Evolutionary conservation across 2,888 invertebrate species (phyloP), one percentile per base, ranked within the genome.

Genomic region (Antheraea yamamai): DNA sequence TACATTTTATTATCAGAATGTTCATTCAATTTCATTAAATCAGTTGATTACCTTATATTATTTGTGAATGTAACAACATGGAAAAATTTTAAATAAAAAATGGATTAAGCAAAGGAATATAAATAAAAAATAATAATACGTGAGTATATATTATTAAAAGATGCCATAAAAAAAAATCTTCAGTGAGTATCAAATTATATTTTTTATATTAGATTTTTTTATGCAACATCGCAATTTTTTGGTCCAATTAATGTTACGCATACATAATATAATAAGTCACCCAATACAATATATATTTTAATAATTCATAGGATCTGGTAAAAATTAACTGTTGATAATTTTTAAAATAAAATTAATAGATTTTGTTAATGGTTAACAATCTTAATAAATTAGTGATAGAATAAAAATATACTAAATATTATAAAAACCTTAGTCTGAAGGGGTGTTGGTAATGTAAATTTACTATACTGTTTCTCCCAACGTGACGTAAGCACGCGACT

Each of bases 401-500:
- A 66, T 30, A 16, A 30, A 26, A 66, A 66, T 16, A 16, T 66
- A 30, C 4, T 30, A 66, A 12, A 66, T 6, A 26, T 64, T 26
- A 14, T 1, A 12, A 16, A 10, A 4, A n/a, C 23, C 23, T 23
- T 61, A 23, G 1, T 20, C 10, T 61, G 16, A 30, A 30, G 4
- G 4, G 64, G 7, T 55, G 52, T 26, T 55, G 2, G 1, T 26
- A 68, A 20, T 47, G 39, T 61, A n/a, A 39, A 55, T 8, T 73
- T 73, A 66, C 52, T 52, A 18, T 73, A 75, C 75, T 71, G 74
- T 73, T 68, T 66, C 52, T 35, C 55, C 6, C 26, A 85, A 88
- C 83, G 83, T 81, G 80, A 81, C 79, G 81, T 83, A 84, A 88
- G 91, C 92, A 92, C 92, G 92, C 92, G 93, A 89, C 91, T 85